A percentile compares a stretch with the other conserved stretches of the same genome.
Conservation (phyloP, 2,113 vertebrate genomes). For the Xiphophorus hellerii region DNA sequence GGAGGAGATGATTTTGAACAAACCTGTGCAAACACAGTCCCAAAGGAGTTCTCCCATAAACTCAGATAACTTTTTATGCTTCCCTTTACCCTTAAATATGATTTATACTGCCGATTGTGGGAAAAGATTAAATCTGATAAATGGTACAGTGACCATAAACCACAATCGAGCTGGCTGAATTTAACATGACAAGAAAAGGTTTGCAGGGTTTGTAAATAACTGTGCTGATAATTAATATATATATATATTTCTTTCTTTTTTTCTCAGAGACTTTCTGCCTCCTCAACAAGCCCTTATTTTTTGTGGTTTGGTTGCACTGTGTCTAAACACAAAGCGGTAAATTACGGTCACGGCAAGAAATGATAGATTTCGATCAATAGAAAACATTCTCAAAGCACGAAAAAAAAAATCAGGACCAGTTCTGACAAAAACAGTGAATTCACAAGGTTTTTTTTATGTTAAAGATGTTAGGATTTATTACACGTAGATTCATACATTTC, state of each 20-base stretch:
- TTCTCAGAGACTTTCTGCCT: background rate
- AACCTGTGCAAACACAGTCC: conserved; percentile 62
- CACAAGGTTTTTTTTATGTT: too few species aligned
- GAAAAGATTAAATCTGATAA: conserved; percentile 29
- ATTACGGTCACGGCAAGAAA: background rate
- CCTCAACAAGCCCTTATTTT: too few species aligned
- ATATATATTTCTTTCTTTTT: background rate
- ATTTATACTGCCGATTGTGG: background rate
- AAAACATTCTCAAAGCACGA: background rate
- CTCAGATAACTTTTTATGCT: conserved; percentile 41
- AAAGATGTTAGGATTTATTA: too few species aligned
- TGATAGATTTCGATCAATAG: conserved; percentile 2
- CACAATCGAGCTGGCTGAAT: conserved; percentile 22
- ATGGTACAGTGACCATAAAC: conserved; percentile 26
- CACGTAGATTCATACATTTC: too few species aligned
- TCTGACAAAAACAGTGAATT: conserved; percentile 31
- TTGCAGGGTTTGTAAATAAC: background rate
- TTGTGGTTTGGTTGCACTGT: background rate
- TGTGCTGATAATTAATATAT: background rate
- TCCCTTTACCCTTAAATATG: conserved; percentile 40
- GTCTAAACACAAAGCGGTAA: conserved; percentile 1
- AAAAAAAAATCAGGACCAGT: background rate
- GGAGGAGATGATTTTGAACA: conserved; percentile 60
- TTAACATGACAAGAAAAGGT: background rate
- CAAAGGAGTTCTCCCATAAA: conserved; percentile 55